Evolutionary conservation across 2,888 invertebrate species (phyloP).

Genomic region (Trichopria drosophilae): DNA sequence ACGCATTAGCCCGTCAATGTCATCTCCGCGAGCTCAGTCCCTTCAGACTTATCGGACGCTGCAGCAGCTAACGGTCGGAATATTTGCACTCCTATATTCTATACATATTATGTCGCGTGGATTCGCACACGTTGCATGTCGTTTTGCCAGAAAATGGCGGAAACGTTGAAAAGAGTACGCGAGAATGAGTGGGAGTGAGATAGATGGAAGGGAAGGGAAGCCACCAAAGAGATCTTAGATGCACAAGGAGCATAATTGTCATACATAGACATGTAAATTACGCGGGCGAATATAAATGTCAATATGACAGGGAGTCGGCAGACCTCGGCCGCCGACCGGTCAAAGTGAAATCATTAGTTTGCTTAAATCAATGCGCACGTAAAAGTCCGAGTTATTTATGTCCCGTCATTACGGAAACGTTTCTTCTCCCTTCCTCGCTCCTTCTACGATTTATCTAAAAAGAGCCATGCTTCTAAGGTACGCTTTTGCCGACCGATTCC

Average conservation of each 20-base stretch:
- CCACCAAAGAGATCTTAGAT: conserved; percentile 23
- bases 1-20: conserved; percentile 55
- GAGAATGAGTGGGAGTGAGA: neutral
- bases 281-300: conserved; percentile 56
- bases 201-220: neutral
- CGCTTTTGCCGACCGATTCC: too few relatives aligned
- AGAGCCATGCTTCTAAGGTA: too few relatives aligned
- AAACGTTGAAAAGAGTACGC: too few relatives aligned
- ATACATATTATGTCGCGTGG: too few relatives aligned
- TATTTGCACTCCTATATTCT: too few relatives aligned
- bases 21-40: conserved; percentile 55
- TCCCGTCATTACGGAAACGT: conserved; percentile 57
- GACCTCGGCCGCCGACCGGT: conserved; percentile 48
- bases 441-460: too few relatives aligned
- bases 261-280: conserved; percentile 57
- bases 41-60: conserved; percentile 58
- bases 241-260: conserved; percentile 49
- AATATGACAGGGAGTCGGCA: conserved; percentile 52
- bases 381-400: conserved; percentile 59
- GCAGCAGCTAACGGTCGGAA: conserved; percentile 54
- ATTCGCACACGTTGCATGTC: too few relatives aligned
- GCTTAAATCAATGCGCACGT: conserved; percentile 60
- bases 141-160: conserved; percentile 7
- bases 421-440: conserved; percentile 46
- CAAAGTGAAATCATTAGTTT: conserved; percentile 60